Evolutionary conservation across 2,113 vertebrate species (phyloP), one percentile per base, ranked within the genome.

Genomic region (Xiphophorus hellerii): DNA sequence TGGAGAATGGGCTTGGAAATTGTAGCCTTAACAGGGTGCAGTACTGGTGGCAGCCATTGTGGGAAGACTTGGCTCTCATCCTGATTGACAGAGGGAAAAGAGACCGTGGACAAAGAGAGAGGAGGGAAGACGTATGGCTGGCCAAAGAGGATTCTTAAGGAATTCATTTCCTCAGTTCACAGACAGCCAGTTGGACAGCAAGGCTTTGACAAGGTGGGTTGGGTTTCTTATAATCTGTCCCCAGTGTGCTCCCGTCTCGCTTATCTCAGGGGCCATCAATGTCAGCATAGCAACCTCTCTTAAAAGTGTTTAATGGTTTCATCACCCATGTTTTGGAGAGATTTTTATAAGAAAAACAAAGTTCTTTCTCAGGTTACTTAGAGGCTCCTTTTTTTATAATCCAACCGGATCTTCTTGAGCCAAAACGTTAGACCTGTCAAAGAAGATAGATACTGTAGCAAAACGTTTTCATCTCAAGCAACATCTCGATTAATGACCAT

Each of bases 301-400:
- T 73, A 82, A 84, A 90, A 83, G 79, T 27, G 27, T 91, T 92
- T 87, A 91, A 92, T 83, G 79, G 84, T 89, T 89, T 92, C 86
- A 92, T 91, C 80, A 62, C 83, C 85, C 31, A 9, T 84, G 79
- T 91, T 78, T 83, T 82, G 29, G n/a, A 80, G 77, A 89, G 81
- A 81, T 89, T 90, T 58, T 88, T 76, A 89, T 71, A 85, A 87
- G 71, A 84, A 83, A 90, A 92, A 90, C 89, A 92, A 92, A 91
- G 80, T 83, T 70, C 39, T 78, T 81, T 84, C 81, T 87, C 82
- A 80, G 75, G 44, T 89, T 88, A 89, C 86, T 71, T 44, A 70
- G 63, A 80, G 63, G 71, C 83, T 85, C 85, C 28, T 70, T 63
- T 81, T 87, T 85, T 66, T 17, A 68, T 87, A 74, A 76, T 61